Base-by-base conservation (phyloP, 2,888 invertebrate species). In the Drosophila setosimentum region DNA sequence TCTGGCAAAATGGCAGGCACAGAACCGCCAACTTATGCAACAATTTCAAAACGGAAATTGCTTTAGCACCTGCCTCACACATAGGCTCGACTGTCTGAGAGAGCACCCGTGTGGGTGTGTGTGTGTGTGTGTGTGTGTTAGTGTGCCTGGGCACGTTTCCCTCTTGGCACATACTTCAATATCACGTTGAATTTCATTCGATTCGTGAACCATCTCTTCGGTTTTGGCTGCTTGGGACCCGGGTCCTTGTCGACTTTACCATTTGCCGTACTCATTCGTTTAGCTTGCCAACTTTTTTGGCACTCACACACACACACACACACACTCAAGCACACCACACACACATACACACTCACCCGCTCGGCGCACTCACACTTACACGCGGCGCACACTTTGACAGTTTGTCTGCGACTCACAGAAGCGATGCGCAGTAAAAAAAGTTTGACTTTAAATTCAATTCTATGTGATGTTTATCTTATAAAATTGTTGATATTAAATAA, bases 111-210 rank as follows among this genome's bases (percentile, higher is more conserved):
- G 58, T 33, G 30, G 37, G 59, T 40, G 54, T 42, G 58, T 51
- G 24, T 68, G 59, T 48, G 27, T 57, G 57, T 62, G 27, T 62
- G 40, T 53, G 24, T 10, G 16, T 16, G 68, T 69, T 68, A 63
- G 68, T 61, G 67, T 67, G 69, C 54, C 68, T 60, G 74, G 60
- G 79, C 87, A 82, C 80, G 87, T 89, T 82, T 89, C 70, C 73
- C 86, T 84, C 87, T 90, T 90, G 87, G 89, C 90, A 90, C 90
- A 84, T 87, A 90, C 90, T 87, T 87, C 90, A 89, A 90, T 87
- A 84, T 82, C 80, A 87, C 85, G 89, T 84, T 82, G 89, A 82
- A 90, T 90, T 89, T 83, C 85, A 87, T 87, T 90, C 87, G 88
- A 87, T 85, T 87, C 80, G 76, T 76, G 71, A 58, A 64, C 64